Evolutionary conservation across 2,113 vertebrate species (phyloP).

Genomic region (Nesogale talazaci): DNA sequence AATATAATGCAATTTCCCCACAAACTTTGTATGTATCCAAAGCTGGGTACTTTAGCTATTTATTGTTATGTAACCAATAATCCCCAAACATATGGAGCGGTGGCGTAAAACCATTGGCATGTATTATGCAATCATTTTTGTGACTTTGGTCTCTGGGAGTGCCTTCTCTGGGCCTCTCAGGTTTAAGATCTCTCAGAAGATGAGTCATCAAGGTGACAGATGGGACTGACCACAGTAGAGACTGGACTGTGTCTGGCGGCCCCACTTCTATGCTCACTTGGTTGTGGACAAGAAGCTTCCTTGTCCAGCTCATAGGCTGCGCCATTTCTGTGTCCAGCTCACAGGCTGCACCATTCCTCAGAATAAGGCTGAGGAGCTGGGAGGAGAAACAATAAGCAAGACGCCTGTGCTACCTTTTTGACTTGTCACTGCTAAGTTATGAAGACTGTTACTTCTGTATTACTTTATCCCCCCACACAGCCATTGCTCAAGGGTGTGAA

Average conservation of each 20-base stretch:
- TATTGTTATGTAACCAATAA: not conserved
- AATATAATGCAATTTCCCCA: no score
- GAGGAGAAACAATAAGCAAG: not conserved
- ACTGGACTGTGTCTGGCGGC: not conserved
- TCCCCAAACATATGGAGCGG: not conserved
- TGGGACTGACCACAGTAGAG: not conserved
- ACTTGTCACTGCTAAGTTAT: not conserved
- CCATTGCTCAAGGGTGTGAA: no score
- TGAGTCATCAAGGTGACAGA: not conserved
- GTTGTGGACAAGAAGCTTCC: accelerated
- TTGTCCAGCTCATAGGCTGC: accelerated
- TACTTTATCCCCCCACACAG: not conserved
- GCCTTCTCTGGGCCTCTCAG: not conserved
- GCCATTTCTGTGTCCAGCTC: not conserved
- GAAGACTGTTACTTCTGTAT: not conserved
- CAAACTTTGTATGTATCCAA: not conserved
- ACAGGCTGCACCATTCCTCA: not conserved
- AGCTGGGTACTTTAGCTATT: not conserved
- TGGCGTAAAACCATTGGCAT: no score
- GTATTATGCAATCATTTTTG: not conserved
- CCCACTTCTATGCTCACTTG: not conserved
- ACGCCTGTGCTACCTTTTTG: accelerated
- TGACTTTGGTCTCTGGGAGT: not conserved
- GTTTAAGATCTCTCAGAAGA: not conserved
- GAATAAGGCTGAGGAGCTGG: not conserved